Base-by-base conservation (phyloP, 2,888 invertebrate genomes). In the Geophilus truncorum region DNA sequence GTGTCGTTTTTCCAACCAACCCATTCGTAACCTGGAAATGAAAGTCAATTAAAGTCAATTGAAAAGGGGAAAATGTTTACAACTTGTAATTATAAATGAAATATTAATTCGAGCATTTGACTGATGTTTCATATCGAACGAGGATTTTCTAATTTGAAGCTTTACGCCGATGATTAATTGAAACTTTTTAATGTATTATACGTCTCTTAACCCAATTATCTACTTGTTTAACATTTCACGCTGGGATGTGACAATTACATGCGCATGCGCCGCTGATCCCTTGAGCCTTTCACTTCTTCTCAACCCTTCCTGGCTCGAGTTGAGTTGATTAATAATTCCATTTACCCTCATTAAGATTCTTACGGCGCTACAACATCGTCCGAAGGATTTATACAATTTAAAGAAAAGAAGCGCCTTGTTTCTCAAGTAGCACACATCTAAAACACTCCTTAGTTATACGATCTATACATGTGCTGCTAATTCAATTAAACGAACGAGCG, bases 1-100 rank as follows among this genome's bases (percentile, higher is more conserved):
- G 92, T 91, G 86, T 94, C 93, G 87, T 94, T 94, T 85, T 92
- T 90, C 96, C 96, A 96, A 0, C 96, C 96, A 34, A 96, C 92
- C 96, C 96, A 96, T 79, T 94, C 93, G 85, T 93, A 93, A 28
- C 91, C 90, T 87, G 40, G 81, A 77, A 80, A 78, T 10, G 80
- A 7, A 51, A 6, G 25, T 6, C 7, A 51, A 18, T 18, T 18
- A 18, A 18, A 51, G 15, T 21, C 21, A 3, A 57, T 57, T 57
- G 21, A 21, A 5, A 57, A 57, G 21, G 12, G 21, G 21, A 57
- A 57, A 57, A 57, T 23, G 21, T 21, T 7, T 18, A 57, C 45
- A 45, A 45, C 5, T 45, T n/a, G 5, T 12, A n/a, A n/a, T n/a
- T n/a, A n/a, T n/a, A n/a, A n/a, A n/a, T n/a, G n/a, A n/a, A n/a